Evolutionary conservation across 2,113 vertebrate species (phyloP).

Genomic region (Myotis lucifugus): DNA sequence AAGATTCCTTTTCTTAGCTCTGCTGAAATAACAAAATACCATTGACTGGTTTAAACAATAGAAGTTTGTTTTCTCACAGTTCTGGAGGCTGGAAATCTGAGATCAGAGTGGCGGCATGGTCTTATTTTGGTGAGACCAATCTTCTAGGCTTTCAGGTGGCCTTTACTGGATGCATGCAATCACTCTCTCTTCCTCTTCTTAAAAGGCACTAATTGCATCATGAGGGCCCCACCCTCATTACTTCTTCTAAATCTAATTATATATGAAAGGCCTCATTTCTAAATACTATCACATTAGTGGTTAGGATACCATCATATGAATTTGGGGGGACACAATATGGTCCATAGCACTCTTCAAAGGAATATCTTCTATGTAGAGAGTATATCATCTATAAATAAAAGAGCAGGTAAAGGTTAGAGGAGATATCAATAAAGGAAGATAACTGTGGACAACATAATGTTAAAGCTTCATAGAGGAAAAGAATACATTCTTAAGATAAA

Average conservation of each 20-base stretch:
- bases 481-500: slow-evolving; percentile 18
- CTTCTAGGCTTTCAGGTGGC: background rate
- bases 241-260: background rate
- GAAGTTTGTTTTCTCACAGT: background rate
- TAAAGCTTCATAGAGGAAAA: slow-evolving; percentile 26
- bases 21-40: background rate
- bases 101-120: background rate
- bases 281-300: background rate
- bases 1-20: background rate
- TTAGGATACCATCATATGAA: background rate
- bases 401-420: background rate
- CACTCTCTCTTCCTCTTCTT: background rate
- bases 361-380: background rate
- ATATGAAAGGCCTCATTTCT: background rate
- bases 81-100: background rate
- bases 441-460: background rate
- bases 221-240: background rate
- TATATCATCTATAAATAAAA: slow-evolving; percentile 20
- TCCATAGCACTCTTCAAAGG: background rate
- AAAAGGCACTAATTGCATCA: background rate
- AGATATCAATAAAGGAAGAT: background rate
- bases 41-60: background rate
- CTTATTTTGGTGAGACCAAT: background rate
- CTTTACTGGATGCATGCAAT: background rate
- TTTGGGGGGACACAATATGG: background rate